Evolutionary conservation across 1,140 invertebrate genomes (phyloP).

Genomic region (Patella vulgata): DNA sequence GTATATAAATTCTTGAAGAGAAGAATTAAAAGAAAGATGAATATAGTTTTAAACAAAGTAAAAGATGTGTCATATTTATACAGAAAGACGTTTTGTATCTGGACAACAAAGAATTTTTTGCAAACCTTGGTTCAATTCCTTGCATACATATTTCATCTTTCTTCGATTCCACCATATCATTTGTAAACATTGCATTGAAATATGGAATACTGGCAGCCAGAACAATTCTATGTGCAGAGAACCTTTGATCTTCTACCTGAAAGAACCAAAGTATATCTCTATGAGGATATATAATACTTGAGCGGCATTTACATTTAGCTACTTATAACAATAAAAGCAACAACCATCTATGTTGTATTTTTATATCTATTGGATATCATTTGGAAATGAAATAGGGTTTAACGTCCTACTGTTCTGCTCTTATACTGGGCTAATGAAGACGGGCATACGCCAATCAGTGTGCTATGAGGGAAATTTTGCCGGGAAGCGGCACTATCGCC

Average conservation of each 20-base stretch:
- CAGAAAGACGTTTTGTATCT: too few species aligned
- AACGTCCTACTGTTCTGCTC: too few species aligned
- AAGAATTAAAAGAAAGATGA: too few species aligned
- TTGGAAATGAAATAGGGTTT: too few species aligned
- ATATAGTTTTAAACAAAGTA: too few species aligned
- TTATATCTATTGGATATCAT: neutral
- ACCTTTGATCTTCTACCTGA: constrained; percentile 81
- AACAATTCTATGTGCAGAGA: constrained; percentile 86
- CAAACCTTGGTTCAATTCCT: constrained; percentile 83
- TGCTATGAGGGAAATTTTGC: too few species aligned
- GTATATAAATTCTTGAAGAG: too few species aligned
- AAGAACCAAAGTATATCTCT: neutral
- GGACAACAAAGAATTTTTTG: too few species aligned
- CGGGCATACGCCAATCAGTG: too few species aligned
- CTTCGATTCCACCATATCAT: constrained; percentile 87
- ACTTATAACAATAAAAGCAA: neutral
- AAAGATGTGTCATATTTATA: too few species aligned
- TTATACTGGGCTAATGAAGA: too few species aligned
- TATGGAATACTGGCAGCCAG: constrained; percentile 89
- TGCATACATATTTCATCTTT: constrained; percentile 85
- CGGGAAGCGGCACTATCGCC: too few species aligned
- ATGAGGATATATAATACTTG: neutral
- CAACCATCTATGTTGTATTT: neutral
- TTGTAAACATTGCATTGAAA: constrained; percentile 91
- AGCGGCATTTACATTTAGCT: neutral